Conservation (phyloP, 2,113 vertebrate species). For the Ptilorrhoa leucosticta region DNA sequence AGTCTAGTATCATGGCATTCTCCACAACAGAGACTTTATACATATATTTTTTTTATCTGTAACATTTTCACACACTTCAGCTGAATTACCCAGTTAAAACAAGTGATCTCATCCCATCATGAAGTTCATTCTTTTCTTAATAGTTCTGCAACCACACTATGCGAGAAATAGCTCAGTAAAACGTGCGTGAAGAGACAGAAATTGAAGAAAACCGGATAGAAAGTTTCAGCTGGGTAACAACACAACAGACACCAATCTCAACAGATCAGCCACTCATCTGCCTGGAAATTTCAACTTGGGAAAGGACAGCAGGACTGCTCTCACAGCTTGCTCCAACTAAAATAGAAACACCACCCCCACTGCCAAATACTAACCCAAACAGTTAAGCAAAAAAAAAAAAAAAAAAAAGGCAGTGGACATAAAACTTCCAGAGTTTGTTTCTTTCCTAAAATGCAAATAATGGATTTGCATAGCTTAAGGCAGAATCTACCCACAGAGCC, state of each 20-base stretch:
- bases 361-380: not conserved
- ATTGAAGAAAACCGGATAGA: not conserved
- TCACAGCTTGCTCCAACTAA: not conserved
- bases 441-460: not conserved
- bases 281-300: not conserved
- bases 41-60: fast-evolving
- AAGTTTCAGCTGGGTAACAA: not conserved
- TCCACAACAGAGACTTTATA: not conserved
- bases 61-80: not conserved
- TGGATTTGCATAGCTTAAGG: not conserved
- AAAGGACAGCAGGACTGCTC: not conserved
- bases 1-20: not conserved
- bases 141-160: not conserved
- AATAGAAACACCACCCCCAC: not conserved
- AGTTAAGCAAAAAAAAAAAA: too few species aligned
- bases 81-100: not conserved
- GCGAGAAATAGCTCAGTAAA: not conserved
- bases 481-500: not conserved
- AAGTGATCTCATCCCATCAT: not conserved
- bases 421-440: not conserved
- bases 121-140: not conserved
- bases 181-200: not conserved
- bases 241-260: not conserved
- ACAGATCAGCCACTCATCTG: not conserved
- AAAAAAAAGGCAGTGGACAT: not conserved